Evolutionary conservation across 2,888 invertebrate genomes (phyloP), one percentile per base, ranked within the genome.

Genomic region (Drosophila incognita): DNA sequence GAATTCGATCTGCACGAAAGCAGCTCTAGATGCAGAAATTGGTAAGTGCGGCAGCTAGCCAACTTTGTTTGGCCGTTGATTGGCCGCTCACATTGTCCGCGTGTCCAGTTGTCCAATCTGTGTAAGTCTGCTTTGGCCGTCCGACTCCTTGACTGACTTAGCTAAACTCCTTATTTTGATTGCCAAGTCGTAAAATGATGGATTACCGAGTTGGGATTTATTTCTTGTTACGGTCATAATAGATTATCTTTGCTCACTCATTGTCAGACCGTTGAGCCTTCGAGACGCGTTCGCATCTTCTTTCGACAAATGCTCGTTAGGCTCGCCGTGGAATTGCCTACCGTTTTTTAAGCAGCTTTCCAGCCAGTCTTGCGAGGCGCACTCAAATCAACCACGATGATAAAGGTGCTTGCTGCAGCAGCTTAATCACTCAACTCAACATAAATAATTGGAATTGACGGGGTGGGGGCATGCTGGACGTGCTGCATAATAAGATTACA

Each of bases 141-240:
- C 65, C 57, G 70, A 68, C 68, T 77, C 60, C 73, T 72, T 82
- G 67, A 74, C 74, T 73, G 78, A 80, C 74, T 83, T 82, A 79
- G 87, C 75, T 85, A 88, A 87, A 89, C 88, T 89, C 88, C 87
- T 87, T 89, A 89, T 89, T 89, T 85, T 87, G 87, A 87, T 87
- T 85, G 83, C 90, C 74, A 70, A 87, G 83, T 89, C 75, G 90
- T 87, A 87, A 87, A 87, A 89, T 89, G 87, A 87, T 87, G 88
- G 90, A 87, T 87, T 89, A 89, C 86, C 77, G 86, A 83, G 88
- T 81, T 83, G 87, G 90, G 88, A 89, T 83, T 87, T 87, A 81
- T 85, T 85, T 83, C 87, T 87, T 78, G 88, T 87, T 87, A 89
- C 81, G 90, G 90, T 89, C 87, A 89, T 87, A 89, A 87, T 89